A percentile compares a stretch with the other conserved stretches of the same genome.
phyloP scores from a whole-genome alignment of 2,888 invertebrate genomes.

The Platynereis dumerilii region DNA sequence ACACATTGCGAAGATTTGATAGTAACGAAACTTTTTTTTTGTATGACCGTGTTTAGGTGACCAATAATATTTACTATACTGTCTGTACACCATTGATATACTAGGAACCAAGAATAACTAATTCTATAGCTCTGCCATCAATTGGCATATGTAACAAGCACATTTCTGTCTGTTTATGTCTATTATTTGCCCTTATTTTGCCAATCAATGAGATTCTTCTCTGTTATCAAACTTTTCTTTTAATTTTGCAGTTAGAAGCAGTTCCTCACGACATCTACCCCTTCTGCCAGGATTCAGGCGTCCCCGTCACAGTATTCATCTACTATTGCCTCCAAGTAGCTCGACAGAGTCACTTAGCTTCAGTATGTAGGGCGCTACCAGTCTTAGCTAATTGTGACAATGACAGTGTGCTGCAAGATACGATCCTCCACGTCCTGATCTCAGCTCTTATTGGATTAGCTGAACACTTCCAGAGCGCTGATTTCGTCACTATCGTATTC shows the following conservation, averaged over 20 bases:
- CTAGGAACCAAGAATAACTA: no score
- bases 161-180: no score
- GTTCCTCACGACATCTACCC: conserved; percentile 24
- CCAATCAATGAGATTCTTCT: no score
- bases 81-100: no score
- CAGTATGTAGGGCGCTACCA: conserved; percentile 82
- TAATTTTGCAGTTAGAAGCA: conserved; percentile 27
- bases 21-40: no score
- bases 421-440: conserved; percentile 88
- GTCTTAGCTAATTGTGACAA: conserved; percentile 84
- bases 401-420: conserved; percentile 92
- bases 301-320: conserved; percentile 24
- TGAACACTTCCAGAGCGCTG: conserved; percentile 91
- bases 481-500: conserved; percentile 93
- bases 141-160: no score
- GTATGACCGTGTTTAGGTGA: no score
- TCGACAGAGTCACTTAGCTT: conserved; percentile 80
- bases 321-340: conserved; percentile 64
- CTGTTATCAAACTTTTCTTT: no score
- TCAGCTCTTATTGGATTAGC: conserved; percentile 84
- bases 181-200: no score
- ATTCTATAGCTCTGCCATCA: no score
- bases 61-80: no score
- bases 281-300: conserved; percentile 23
- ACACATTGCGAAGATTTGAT: no score